Evolutionary conservation across 2,113 vertebrate genomes (phyloP).

Genomic region (Tor tambroides): DNA sequence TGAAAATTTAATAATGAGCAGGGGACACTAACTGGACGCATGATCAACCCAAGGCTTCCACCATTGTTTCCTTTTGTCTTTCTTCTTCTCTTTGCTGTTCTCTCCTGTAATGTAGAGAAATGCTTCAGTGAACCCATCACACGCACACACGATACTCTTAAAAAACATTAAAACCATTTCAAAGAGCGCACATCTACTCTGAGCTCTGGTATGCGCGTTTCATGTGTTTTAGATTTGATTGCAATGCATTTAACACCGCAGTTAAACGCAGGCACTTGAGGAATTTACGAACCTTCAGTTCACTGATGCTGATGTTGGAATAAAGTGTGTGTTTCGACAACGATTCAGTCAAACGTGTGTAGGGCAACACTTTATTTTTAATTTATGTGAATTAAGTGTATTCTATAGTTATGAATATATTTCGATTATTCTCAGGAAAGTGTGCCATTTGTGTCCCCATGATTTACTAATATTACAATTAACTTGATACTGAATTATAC

Average conservation of each 20-base stretch:
- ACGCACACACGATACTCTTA: neutral
- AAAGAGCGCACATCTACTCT: slow-evolving; percentile 7
- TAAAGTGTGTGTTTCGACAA: slow-evolving; percentile 52
- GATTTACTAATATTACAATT: too few species aligned
- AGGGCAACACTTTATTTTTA: neutral
- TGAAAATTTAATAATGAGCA: neutral
- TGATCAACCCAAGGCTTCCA: slow-evolving; percentile 99
- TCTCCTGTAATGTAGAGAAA: slow-evolving; percentile 75
- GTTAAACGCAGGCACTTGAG: slow-evolving; percentile 53
- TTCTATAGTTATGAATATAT: too few species aligned
- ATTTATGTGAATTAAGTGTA: neutral
- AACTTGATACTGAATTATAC: too few species aligned
- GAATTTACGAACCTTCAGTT: slow-evolving; percentile 47
- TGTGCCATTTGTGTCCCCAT: too few species aligned
- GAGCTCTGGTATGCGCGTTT: slow-evolving; percentile 44
- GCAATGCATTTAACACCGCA: slow-evolving; percentile 51
- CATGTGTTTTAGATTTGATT: slow-evolving; percentile 52
- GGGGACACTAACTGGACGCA: slow-evolving; percentile 91
- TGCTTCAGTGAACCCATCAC: neutral
- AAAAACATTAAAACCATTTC: neutral
- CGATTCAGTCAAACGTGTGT: slow-evolving; percentile 39
- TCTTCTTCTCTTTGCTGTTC: slow-evolving; percentile 86
- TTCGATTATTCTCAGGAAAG: too few species aligned
- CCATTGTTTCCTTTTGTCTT: slow-evolving; percentile 91
- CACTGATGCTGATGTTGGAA: neutral